These are phyloP conservation scores for Rapana venosa DNA, from an alignment of 2,888 invertebrate species.

Conservation along the genomic window DNA sequence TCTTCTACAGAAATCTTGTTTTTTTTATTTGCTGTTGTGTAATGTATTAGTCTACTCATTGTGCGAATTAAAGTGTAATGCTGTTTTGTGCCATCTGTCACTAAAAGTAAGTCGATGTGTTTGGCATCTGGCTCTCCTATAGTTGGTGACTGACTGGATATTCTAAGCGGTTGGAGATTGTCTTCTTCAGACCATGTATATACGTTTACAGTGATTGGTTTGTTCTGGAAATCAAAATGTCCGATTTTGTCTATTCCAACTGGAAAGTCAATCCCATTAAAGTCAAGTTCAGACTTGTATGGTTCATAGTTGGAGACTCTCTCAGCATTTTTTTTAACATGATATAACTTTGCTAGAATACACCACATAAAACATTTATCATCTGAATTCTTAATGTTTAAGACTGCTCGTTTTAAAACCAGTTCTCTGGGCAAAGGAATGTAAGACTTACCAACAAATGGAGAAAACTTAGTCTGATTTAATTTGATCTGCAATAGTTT, in stretches of 20 bases:
- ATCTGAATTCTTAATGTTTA: background rate
- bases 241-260: background rate
- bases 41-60: background rate
- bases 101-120: background rate
- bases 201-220: background rate
- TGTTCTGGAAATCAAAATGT: background rate
- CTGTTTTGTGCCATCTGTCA: background rate
- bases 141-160: background rate
- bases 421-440: background rate
- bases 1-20: background rate
- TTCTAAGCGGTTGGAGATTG: background rate
- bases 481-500: background rate
- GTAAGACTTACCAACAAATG: background rate
- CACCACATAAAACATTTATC: background rate
- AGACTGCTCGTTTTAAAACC: background rate
- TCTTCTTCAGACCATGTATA: background rate
- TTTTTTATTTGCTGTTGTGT: background rate
- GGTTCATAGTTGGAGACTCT: background rate
- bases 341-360: background rate
- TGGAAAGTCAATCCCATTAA: slow-evolving; percentile 13
- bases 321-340: background rate
- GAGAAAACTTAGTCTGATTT: background rate
- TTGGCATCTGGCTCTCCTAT: background rate
- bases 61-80: background rate
- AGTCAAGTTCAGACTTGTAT: background rate